These are phyloP conservation scores for Amphimallon solstitiale DNA, from an alignment of 2,888 invertebrate genomes.

Conservation along the genomic window DNA sequence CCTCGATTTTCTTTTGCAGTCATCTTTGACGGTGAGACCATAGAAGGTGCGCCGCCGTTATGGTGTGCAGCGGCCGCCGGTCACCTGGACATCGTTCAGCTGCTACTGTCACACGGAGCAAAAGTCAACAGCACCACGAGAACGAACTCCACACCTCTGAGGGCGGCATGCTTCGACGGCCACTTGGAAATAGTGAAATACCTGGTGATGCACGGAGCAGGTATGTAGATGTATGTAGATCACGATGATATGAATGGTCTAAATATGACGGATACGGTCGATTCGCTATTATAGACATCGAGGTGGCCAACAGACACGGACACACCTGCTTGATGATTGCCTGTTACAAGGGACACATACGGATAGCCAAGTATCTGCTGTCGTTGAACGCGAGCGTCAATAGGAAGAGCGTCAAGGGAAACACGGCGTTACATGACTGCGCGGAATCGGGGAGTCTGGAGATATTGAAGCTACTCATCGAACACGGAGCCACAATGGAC, in stretches of 20 bases:
- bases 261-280: neutral
- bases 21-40: conserved; percentile 96
- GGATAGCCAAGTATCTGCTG: conserved; percentile 90
- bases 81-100: conserved; percentile 85
- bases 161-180: conserved; percentile 97
- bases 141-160: conserved; percentile 93
- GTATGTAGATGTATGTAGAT: conserved; percentile 62
- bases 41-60: conserved; percentile 94
- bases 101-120: conserved; percentile 86
- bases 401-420: conserved; percentile 90
- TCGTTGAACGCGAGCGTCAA: conserved; percentile 90
- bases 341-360: conserved; percentile 93
- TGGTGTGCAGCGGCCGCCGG: conserved; percentile 99
- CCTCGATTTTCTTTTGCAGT: conserved; percentile 67
- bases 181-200: conserved; percentile 94
- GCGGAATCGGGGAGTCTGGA: conserved; percentile 95
- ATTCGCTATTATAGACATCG: conserved; percentile 77
- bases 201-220: conserved; percentile 89
- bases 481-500: conserved; percentile 91
- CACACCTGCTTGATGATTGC: conserved; percentile 99
- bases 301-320: conserved; percentile 94
- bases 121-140: conserved; percentile 94
- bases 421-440: conserved; percentile 98
- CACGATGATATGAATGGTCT: neutral
- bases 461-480: conserved; percentile 88